phyloP scores from a whole-genome alignment of 2,888 invertebrate genomes.

The Agrotis ipsilon region DNA sequence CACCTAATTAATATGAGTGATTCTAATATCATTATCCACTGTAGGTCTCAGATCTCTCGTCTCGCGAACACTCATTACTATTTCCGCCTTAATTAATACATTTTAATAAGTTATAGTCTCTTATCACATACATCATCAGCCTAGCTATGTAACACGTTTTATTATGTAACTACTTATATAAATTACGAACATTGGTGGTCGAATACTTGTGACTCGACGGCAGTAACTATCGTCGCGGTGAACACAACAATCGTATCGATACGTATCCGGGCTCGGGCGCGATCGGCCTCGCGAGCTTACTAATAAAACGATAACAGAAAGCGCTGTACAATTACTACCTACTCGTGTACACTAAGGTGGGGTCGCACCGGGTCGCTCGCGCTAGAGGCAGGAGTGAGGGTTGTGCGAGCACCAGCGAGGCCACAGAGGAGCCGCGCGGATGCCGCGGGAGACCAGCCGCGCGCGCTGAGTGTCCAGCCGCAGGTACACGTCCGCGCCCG shows the following conservation, averaged over 20 bases:
- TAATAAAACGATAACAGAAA: slow-evolving; percentile 63
- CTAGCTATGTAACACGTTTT: slow-evolving; percentile 66
- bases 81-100: slow-evolving; percentile 22
- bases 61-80: slow-evolving; percentile 19
- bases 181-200: slow-evolving; percentile 47
- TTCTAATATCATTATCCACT: slow-evolving; percentile 21
- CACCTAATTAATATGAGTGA: slow-evolving; percentile 35
- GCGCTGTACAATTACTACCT: slow-evolving; percentile 79
- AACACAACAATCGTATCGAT: slow-evolving; percentile 30
- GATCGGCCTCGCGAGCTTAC: slow-evolving; percentile 52
- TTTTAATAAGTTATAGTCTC: slow-evolving; percentile 58
- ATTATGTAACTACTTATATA: slow-evolving; percentile 64
- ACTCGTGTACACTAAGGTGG: slow-evolving; percentile 63
- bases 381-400: slow-evolving; percentile 93
- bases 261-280: slow-evolving; percentile 10
- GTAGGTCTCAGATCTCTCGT: slow-evolving; percentile 22
- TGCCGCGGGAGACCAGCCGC: slow-evolving; percentile 92
- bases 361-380: slow-evolving; percentile 54
- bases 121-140: slow-evolving; percentile 61
- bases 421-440: slow-evolving; percentile 94
- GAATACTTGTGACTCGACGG: slow-evolving; percentile 57
- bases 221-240: slow-evolving; percentile 44
- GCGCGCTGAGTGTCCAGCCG: slow-evolving; percentile 93
- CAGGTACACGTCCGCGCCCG: slow-evolving; percentile 92
- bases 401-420: slow-evolving; percentile 95